Percentiles rank a stretch among this genome's conserved stretches.
Conservation (phyloP, 2,888 invertebrate species). For the Athalia cordata region DNA sequence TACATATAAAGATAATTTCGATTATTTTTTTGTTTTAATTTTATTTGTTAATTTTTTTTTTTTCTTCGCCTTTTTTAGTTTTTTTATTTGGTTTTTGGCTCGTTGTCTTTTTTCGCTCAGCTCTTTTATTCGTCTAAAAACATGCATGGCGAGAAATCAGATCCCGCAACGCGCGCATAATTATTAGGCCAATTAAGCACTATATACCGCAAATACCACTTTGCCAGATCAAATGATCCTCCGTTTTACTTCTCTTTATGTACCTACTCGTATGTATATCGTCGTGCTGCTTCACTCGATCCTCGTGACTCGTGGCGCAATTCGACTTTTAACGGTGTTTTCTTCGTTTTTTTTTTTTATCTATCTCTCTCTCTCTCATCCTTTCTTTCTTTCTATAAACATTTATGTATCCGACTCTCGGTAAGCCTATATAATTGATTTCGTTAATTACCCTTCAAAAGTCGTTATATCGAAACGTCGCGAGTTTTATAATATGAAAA, state of each 20-base stretch:
- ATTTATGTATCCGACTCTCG: no score
- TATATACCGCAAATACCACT: no score
- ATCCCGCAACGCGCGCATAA: background rate
- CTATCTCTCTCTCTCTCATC: no score
- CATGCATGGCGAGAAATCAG: background rate
- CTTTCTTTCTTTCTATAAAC: no score
- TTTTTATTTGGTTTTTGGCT: conserved; percentile 32
- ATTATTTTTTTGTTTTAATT: background rate
- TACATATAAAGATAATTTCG: background rate
- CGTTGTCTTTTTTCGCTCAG: conserved; percentile 5
- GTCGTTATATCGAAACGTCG: background rate
- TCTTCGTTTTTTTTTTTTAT: background rate
- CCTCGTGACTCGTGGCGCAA: background rate
- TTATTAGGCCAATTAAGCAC: conserved; percentile 25
- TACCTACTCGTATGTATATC: no score
- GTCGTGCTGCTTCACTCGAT: no score
- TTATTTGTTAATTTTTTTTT: conserved; percentile 43
- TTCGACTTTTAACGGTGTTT: background rate
- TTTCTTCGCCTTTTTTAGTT: background rate
- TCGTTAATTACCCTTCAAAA: conserved; percentile 9
- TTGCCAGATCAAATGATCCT: no score
- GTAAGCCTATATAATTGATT: conserved; percentile 10
- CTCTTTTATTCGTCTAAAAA: background rate
- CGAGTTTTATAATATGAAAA: background rate
- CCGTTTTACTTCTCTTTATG: no score